A percentile compares a stretch with the other conserved stretches of the same genome.
Conservation (phyloP, 2,113 vertebrate genomes). For the Archilochus colubris region DNA sequence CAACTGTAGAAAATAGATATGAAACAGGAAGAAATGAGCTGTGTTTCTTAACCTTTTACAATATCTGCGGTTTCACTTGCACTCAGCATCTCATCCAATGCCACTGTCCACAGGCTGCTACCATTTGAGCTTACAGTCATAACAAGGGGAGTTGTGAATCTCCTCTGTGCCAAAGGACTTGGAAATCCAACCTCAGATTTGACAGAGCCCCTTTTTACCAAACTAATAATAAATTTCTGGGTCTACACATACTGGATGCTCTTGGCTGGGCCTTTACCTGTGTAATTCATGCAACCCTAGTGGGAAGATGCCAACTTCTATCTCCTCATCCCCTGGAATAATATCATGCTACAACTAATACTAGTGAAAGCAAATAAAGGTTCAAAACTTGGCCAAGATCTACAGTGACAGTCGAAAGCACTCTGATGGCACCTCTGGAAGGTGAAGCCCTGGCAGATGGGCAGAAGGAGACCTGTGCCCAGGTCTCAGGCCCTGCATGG, state of each 20-base stretch:
- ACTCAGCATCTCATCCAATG: background rate
- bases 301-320: background rate
- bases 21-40: background rate
- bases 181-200: background rate
- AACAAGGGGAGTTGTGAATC: background rate
- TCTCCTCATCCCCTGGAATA: background rate
- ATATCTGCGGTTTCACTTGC: background rate
- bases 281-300: background rate
- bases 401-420: accelerated
- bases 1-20: background rate
- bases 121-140: background rate
- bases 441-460: background rate
- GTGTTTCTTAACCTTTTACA: background rate
- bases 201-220: background rate
- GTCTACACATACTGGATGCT: background rate
- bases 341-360: background rate
- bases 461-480: background rate
- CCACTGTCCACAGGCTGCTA: background rate
- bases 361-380: background rate
- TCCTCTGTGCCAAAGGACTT: background rate
- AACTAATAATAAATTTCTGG: background rate
- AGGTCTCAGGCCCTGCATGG: background rate
- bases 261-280: background rate
- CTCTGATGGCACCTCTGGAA: background rate
- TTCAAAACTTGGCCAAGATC: background rate